Conservation (phyloP, 2,888 invertebrate species). For the Beris chalybata region DNA sequence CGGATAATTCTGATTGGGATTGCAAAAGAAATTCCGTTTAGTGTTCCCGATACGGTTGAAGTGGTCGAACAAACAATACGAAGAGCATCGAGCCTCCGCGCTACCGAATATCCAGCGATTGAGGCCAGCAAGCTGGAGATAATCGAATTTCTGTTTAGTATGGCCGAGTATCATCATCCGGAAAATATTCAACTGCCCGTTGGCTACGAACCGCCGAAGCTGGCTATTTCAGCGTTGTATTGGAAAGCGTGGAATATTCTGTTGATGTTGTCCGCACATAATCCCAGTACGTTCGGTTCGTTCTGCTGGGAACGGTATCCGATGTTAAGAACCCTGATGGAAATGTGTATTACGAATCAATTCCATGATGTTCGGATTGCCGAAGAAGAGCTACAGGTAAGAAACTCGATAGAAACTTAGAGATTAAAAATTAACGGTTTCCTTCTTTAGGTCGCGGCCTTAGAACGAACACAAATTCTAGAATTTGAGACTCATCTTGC, state of each 20-base stretch:
- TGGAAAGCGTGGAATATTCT: conserved; percentile 94
- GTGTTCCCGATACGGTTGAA: conserved; percentile 82
- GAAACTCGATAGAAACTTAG: neutral
- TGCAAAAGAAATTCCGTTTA: conserved; percentile 75
- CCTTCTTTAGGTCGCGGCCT: conserved; percentile 58
- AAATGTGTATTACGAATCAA: conserved; percentile 92
- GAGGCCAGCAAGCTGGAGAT: conserved; percentile 80
- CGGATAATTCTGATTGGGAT: conserved; percentile 79
- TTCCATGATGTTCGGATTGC: conserved; percentile 61
- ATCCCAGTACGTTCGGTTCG: conserved; percentile 84
- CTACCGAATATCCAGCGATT: conserved; percentile 71
- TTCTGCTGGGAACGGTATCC: conserved; percentile 90
- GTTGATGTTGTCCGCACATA: conserved; percentile 87
- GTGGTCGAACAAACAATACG: conserved; percentile 82
- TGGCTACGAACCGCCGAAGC: conserved; percentile 78
- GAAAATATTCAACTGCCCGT: conserved; percentile 87
- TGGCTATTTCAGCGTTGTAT: conserved; percentile 89
- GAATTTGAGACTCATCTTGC: conserved; percentile 92
- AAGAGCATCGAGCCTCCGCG: conserved; percentile 77
- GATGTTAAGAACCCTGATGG: conserved; percentile 86
- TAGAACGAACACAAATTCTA: conserved; percentile 77
- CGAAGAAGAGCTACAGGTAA: conserved; percentile 66
- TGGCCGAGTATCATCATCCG: conserved; percentile 89
- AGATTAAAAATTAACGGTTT: conserved; percentile 5
- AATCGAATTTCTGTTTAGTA: conserved; percentile 85